Base-by-base conservation (phyloP, 2,113 vertebrate species). In the Fukomys damarensis region DNA sequence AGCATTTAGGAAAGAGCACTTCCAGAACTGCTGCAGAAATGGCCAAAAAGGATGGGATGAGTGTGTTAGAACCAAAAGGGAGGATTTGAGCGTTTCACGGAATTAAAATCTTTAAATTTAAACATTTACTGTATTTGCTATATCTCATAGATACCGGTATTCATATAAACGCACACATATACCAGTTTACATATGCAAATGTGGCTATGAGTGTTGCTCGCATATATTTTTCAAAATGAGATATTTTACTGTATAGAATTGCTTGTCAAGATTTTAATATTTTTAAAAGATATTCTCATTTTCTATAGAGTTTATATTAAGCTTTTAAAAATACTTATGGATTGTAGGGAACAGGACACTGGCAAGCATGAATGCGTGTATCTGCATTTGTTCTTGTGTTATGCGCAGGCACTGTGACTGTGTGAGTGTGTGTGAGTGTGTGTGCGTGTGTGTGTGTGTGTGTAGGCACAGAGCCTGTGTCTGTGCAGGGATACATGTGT, bases 241-340 rank as follows among this genome's bases (percentile, higher is more conserved):
- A 16, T n/a, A 56, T n/a, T 94, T 94, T 83, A 32, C 26, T 91
- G 79, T 20, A 32, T 65, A 43, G 12, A 61, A 61, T 58, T 86
- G 13, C 22, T 90, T 81, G 41, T 87, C 61, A 83, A 7, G 24
- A 61, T 88, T 81, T 68, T 49, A 88, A 24, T 35, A 1, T 84
- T 88, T 77, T 87, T 49, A 24, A 49, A 49, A 38, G 17, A 43
- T 56, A 68, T 61, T 76, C 1, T 32, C 30, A 12, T 61, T 28
- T 68, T 24, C 2, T 22, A 58, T 32, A 76, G 8, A 68, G 41
- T 49, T 83, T 74, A 24, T 56, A 74, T 61, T 76, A 77, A 28
- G 19, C 17, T 96, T 94, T 95, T 13, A 94, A 66, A 85, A 38
- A 11, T 14, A 11, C 7, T n/a, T 61, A 68, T n/a, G 46, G n/a